These are phyloP conservation scores for Acanthiza pusilla DNA, from an alignment of 2,797 vertebrate genomes.

Conservation along the genomic window DNA sequence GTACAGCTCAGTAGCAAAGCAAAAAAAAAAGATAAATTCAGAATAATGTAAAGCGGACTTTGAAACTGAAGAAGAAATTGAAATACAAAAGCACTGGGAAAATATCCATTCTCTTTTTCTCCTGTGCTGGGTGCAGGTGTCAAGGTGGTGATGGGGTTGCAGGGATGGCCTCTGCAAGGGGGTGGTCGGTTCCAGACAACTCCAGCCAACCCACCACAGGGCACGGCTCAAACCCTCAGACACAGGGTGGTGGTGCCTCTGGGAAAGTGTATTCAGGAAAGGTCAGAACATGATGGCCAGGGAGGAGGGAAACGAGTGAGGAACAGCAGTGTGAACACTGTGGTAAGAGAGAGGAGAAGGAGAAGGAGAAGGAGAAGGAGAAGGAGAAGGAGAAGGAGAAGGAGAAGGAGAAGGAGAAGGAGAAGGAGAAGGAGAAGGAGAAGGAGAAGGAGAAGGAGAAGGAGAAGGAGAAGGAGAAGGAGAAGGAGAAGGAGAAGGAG, in stretches of 20 bases:
- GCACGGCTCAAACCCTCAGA: background rate
- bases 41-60: background rate
- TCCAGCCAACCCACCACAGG: background rate
- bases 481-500: background rate
- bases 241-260: background rate
- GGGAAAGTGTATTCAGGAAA: background rate
- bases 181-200: background rate
- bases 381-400: background rate
- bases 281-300: background rate
- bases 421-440: background rate
- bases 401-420: background rate
- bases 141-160: too few species aligned
- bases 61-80: background rate
- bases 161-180: background rate
- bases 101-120: background rate
- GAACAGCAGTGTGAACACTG: background rate
- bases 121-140: background rate
- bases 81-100: background rate
- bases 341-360: background rate
- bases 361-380: background rate
- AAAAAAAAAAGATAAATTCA: background rate
- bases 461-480: too few species aligned
- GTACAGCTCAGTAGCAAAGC: background rate
- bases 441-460: background rate
- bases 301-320: background rate